Percentiles rank a stretch among this genome's conserved stretches.
These are phyloP conservation scores for Lineus longissimus DNA, from an alignment of 1,140 invertebrate species.

Conservation along the genomic window DNA sequence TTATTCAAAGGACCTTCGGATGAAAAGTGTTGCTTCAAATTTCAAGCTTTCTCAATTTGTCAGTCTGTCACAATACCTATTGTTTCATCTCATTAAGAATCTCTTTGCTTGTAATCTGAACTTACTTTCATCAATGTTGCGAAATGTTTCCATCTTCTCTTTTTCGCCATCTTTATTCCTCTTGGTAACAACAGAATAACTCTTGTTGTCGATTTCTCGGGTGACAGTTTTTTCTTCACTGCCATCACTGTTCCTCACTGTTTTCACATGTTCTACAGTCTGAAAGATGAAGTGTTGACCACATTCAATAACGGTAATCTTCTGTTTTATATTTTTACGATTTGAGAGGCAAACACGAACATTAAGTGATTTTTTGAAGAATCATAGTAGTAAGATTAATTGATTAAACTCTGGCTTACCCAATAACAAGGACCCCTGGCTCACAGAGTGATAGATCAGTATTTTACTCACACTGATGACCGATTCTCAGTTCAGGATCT, in stretches of 20 bases:
- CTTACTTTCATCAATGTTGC: not conserved
- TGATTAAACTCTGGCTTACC: not conserved
- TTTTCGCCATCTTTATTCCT: conserved; percentile 1
- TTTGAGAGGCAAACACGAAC: too few species aligned
- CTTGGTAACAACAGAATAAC: not conserved
- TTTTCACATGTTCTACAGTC: not conserved
- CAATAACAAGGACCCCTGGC: not conserved
- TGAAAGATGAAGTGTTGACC: not conserved
- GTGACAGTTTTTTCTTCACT: not conserved
- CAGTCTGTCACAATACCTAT: too few species aligned
- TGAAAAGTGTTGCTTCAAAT: too few species aligned
- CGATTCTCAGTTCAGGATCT: too few species aligned
- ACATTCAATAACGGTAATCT: not conserved
- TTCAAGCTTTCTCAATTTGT: too few species aligned
- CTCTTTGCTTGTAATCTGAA: too few species aligned
- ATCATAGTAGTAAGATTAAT: not conserved
- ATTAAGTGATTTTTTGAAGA: too few species aligned
- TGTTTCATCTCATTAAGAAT: too few species aligned
- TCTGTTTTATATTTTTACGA: not conserved
- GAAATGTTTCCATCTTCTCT: not conserved
- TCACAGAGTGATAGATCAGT: too few species aligned
- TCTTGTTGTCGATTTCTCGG: not conserved
- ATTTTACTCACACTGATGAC: too few species aligned
- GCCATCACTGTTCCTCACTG: not conserved
- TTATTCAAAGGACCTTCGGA: too few species aligned